Conservation (phyloP, 2,888 invertebrate genomes). For the Drosophila setosimentum region DNA sequence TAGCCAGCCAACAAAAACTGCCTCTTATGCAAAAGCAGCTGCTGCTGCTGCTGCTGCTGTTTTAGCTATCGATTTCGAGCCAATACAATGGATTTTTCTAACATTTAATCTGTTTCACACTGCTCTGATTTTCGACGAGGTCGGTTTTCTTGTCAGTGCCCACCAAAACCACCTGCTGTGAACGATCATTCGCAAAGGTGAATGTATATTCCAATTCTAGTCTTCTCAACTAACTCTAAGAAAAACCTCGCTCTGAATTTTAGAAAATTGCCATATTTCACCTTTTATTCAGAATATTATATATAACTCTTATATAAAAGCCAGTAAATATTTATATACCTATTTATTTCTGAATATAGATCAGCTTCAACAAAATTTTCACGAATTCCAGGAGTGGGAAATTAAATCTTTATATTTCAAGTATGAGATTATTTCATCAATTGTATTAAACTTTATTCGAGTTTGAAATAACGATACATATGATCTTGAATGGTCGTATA, state of each 20-base stretch:
- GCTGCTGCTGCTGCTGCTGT: background rate
- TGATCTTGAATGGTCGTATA: slow-evolving; percentile 7
- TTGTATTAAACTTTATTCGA: slow-evolving; percentile 56
- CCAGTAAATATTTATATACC: too few species aligned
- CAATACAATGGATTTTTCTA: slow-evolving; percentile 52
- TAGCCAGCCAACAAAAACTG: slow-evolving; percentile 35
- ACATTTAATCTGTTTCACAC: slow-evolving; percentile 65
- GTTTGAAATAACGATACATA: slow-evolving; percentile 34
- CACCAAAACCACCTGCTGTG: background rate
- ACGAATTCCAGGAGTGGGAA: too few species aligned
- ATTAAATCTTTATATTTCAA: too few species aligned
- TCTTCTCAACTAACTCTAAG: background rate
- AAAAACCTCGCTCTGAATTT: background rate
- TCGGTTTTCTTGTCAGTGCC: slow-evolving; percentile 8
- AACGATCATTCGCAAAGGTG: background rate
- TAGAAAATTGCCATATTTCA: background rate
- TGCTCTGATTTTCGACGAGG: slow-evolving; percentile 58
- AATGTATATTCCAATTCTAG: background rate
- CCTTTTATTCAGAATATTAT: background rate
- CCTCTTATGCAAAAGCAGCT: slow-evolving; percentile 66
- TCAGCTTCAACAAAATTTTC: too few species aligned
- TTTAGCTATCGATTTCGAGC: slow-evolving; percentile 52
- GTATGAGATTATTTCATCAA: background rate
- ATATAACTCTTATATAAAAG: background rate
- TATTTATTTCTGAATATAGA: too few species aligned